These are phyloP conservation scores for Eunapius fragilis DNA, from an alignment of 37 sponge, comb jelly and placozoan genomes.

Conservation along the genomic window DNA sequence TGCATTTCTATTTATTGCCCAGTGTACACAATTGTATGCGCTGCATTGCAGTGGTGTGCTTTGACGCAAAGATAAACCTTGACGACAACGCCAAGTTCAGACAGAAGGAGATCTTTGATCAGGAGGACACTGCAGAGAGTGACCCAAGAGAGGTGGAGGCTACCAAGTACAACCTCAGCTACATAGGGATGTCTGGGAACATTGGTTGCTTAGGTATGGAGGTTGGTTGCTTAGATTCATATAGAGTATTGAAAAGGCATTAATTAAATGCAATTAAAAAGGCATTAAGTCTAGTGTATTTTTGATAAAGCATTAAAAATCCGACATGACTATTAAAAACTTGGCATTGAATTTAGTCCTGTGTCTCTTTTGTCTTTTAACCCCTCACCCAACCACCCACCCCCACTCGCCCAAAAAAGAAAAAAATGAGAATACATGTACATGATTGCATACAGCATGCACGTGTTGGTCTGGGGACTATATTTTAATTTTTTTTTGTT, in stretches of 20 bases:
- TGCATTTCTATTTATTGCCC: background rate
- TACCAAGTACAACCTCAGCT: conserved; percentile 84
- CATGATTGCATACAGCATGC: background rate
- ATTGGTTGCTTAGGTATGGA: conserved; percentile 96
- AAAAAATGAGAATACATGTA: too few species aligned
- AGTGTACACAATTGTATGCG: background rate
- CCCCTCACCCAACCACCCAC: too few species aligned
- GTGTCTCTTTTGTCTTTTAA: too few species aligned
- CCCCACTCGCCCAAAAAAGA: too few species aligned
- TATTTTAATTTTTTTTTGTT: too few species aligned
- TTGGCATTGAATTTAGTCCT: too few species aligned
- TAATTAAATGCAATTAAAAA: too few species aligned
- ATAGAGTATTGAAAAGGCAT: too few species aligned
- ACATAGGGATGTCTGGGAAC: conserved; percentile 97
- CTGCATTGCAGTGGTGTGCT: conserved; percentile 78
- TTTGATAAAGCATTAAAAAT: too few species aligned
- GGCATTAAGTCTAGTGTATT: too few species aligned
- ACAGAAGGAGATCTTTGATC: conserved; percentile 88
- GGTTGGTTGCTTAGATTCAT: too few species aligned
- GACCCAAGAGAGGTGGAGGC: conserved; percentile 93
- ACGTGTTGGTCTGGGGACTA: background rate
- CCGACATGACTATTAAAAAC: too few species aligned
- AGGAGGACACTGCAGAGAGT: conserved; percentile 88
- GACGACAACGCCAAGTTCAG: conserved; percentile 95
- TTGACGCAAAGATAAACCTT: conserved; percentile 98